These are phyloP conservation scores for Polietes domitor DNA, from an alignment of 2,888 invertebrate species.

Conservation along the genomic window DNA sequence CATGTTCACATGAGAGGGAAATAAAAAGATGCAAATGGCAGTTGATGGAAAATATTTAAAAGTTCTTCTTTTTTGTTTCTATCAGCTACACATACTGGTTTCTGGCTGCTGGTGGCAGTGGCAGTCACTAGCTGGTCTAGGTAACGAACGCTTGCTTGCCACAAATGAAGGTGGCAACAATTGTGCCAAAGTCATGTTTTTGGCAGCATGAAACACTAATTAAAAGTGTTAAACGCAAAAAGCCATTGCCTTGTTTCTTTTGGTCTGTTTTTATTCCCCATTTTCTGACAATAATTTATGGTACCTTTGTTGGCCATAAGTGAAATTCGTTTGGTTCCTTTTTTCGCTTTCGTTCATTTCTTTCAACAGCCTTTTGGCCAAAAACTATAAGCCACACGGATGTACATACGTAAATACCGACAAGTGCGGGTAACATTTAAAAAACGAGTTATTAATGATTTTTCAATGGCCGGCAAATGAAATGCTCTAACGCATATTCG, in stretches of 20 bases:
- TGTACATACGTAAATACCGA: too few species aligned
- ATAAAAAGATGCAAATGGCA: neutral
- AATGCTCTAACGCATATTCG: neutral
- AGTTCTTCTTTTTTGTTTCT: slow-evolving; percentile 4
- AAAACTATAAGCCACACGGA: neutral
- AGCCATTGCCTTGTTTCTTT: too few species aligned
- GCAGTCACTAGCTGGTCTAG: too few species aligned
- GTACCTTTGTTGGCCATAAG: neutral
- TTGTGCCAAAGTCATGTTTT: slow-evolving; percentile 30
- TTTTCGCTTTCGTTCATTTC: neutral
- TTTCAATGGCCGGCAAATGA: neutral
- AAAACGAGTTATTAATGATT: slow-evolving; percentile 1
- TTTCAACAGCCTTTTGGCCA: neutral
- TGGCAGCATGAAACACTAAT: slow-evolving; percentile 5
- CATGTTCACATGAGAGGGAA: neutral
- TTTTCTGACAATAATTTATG: neutral
- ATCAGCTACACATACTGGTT: neutral
- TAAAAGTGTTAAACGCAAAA: slow-evolving; percentile 26
- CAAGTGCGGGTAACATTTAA: neutral
- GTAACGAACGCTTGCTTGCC: neutral
- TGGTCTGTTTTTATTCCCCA: neutral
- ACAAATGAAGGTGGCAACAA: neutral
- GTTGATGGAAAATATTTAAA: slow-evolving; percentile 2
- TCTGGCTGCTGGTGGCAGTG: too few species aligned
- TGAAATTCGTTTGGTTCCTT: neutral